These are phyloP conservation scores for Drosophila nebulosa DNA, from an alignment of 1,140 invertebrate species.

Conservation along the genomic window DNA sequence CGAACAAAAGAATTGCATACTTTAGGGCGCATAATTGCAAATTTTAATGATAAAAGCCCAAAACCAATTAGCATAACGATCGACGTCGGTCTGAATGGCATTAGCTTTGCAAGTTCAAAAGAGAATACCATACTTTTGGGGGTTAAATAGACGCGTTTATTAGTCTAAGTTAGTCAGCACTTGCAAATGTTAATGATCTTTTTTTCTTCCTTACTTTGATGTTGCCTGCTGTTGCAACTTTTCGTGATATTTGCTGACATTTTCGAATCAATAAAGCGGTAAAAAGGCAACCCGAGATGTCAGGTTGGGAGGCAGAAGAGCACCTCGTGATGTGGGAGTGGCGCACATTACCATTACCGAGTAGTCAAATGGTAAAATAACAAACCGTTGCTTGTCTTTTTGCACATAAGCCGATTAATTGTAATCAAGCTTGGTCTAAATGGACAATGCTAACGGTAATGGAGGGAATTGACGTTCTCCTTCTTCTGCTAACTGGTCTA, in stretches of 20 bases:
- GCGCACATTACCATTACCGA: slow-evolving; percentile 28
- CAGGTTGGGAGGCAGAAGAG: not conserved
- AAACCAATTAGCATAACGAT: too few relatives aligned
- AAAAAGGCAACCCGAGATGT: slow-evolving; percentile 13
- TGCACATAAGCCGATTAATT: slow-evolving; percentile 77
- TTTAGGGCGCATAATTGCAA: too few relatives aligned
- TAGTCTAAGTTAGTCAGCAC: too few relatives aligned
- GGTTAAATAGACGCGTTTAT: too few relatives aligned
- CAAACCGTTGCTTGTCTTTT: slow-evolving; percentile 27
- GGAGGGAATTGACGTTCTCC: slow-evolving; percentile 10
- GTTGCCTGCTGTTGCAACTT: slow-evolving; percentile 17
- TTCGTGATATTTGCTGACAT: slow-evolving; percentile 52
- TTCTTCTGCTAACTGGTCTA: slow-evolving; percentile 46
- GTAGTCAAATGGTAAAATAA: slow-evolving; percentile 32
- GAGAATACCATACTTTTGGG: too few relatives aligned
- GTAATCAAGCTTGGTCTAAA: slow-evolving; percentile 65
- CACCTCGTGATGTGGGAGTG: not conserved
- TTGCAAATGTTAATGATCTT: too few relatives aligned
- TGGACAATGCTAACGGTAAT: slow-evolving; percentile 30
- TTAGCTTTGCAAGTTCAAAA: too few relatives aligned
- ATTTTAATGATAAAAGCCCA: too few relatives aligned
- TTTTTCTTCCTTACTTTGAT: too few relatives aligned
- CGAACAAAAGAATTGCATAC: too few relatives aligned
- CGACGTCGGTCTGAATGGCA: too few relatives aligned
- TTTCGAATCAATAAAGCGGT: slow-evolving; percentile 66